Conservation (phyloP, 2,797 vertebrate species). For the Micrastur ruficollis region DNA sequence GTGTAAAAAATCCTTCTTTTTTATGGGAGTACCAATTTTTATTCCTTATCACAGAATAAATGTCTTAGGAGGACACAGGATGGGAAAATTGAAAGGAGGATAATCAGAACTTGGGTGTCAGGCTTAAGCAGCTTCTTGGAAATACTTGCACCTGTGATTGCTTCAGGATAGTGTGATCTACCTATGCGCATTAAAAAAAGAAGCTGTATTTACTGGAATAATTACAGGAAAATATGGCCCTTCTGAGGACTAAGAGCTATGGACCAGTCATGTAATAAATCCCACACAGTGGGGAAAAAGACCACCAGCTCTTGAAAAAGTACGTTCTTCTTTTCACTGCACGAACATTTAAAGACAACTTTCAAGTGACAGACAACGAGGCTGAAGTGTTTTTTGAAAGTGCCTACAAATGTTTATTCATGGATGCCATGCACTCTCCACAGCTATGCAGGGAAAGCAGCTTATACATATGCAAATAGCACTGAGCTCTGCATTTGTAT, state of each 20-base stretch:
- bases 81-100: not conserved
- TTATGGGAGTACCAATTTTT: not conserved
- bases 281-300: not conserved
- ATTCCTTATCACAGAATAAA: not conserved
- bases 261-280: not conserved
- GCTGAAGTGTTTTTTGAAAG: constrained; percentile 12
- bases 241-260: not conserved
- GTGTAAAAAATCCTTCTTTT: not conserved
- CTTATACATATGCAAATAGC: constrained; percentile 57
- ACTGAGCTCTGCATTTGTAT: constrained; percentile 33
- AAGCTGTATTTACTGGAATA: not conserved
- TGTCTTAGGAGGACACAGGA: not conserved
- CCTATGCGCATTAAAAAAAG: not conserved
- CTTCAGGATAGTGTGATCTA: not conserved
- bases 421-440: not conserved
- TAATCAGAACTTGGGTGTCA: not conserved
- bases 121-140: not conserved
- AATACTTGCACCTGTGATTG: not conserved
- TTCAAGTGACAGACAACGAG: constrained; percentile 27
- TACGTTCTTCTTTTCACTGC: not conserved
- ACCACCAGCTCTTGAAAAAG: not conserved
- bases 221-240: not conserved
- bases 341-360: not conserved
- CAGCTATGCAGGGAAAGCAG: constrained; percentile 10
- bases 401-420: constrained; percentile 54